These are phyloP conservation scores for Huso huso DNA, from an alignment of 2,797 vertebrate genomes.

Conservation along the genomic window DNA sequence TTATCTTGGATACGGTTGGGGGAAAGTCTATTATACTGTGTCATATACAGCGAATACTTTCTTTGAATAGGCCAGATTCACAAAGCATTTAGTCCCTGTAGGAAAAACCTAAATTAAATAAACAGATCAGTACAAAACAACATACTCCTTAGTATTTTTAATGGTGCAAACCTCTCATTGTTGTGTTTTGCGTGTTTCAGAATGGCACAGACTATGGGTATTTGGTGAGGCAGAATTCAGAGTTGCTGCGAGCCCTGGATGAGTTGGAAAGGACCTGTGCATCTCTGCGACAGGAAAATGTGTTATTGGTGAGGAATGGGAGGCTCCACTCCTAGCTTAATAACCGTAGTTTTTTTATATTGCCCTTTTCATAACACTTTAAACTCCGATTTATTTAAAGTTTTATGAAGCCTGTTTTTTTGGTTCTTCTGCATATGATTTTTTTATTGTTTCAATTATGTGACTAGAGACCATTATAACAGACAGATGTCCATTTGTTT, in stretches of 20 bases:
- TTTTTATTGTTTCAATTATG: background rate
- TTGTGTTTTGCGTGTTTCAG: conserved; percentile 34
- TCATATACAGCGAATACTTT: background rate
- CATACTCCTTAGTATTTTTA: too few species aligned
- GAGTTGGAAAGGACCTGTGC: conserved; percentile 79
- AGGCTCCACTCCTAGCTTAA: background rate
- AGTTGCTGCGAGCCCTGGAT: conserved; percentile 74
- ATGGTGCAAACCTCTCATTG: too few species aligned
- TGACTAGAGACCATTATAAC: background rate
- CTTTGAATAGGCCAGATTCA: background rate
- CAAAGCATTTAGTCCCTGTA: background rate
- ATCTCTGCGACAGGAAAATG: conserved; percentile 82
- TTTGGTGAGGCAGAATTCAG: conserved; percentile 75
- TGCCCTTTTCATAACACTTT: background rate
- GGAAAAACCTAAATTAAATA: background rate
- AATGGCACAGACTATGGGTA: conserved; percentile 61
- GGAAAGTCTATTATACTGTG: too few species aligned
- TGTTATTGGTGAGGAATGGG: conserved; percentile 72
- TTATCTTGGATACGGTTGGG: too few species aligned
- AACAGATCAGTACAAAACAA: too few species aligned
- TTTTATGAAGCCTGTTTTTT: background rate
- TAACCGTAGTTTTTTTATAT: background rate
- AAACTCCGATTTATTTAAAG: too few species aligned
- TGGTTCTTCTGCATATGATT: background rate
- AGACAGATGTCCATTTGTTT: background rate